Evolutionary conservation across 2,888 invertebrate genomes (phyloP).

Genomic region (Philaethria dido): DNA sequence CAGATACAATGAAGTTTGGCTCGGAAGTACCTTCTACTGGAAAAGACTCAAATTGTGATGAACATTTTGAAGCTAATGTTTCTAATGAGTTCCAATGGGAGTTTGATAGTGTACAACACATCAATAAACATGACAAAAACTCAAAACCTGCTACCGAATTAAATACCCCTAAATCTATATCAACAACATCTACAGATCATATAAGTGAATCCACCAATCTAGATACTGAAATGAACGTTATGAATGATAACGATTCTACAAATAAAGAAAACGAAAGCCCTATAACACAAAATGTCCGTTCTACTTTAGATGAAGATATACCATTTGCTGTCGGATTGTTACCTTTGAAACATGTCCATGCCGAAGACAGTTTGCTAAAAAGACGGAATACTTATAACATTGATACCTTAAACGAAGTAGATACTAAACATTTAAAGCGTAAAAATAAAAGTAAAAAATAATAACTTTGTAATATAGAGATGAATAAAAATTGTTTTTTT

Average conservation of each 20-base stretch:
- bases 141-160: conserved; percentile 29
- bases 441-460: conserved; percentile 72
- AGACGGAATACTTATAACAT: conserved; percentile 59
- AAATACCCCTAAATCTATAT: conserved; percentile 46
- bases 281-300: conserved; percentile 33
- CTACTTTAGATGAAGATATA: conserved; percentile 63
- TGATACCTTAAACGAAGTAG: conserved; percentile 60
- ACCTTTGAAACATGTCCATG: conserved; percentile 65
- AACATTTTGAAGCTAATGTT: conserved; percentile 25
- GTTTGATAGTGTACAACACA: conserved; percentile 28
- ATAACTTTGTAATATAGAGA: conserved; percentile 23
- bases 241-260: conserved; percentile 50
- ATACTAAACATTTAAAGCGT: conserved; percentile 75
- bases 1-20: conserved; percentile 1
- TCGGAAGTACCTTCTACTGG: conserved; percentile 32
- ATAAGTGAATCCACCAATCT: conserved; percentile 55
- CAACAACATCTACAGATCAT: conserved; percentile 57
- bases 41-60: conserved; percentile 21
- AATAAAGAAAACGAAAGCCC: conserved; percentile 55
- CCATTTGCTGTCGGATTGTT: conserved; percentile 76
- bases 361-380: conserved; percentile 60
- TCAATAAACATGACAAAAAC: conserved; percentile 23
- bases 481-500: conserved; percentile 6
- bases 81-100: conserved; percentile 47
- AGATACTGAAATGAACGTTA: conserved; percentile 54